Evolutionary conservation across 2,113 vertebrate genomes (phyloP).

Genomic region (Seriola quinqueradiata): DNA sequence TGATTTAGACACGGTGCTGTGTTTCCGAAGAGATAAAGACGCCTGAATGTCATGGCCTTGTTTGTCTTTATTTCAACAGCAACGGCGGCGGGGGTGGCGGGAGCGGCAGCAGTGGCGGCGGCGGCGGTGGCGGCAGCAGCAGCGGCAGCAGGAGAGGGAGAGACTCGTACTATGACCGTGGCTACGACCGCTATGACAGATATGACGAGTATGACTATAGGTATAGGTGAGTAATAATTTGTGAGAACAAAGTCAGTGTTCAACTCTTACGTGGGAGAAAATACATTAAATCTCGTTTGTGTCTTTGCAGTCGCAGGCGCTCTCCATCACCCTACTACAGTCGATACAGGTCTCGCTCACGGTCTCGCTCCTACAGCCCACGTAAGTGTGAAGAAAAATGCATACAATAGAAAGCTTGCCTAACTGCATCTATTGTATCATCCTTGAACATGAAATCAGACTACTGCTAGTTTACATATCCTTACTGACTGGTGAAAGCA

Average conservation of each 20-base stretch:
- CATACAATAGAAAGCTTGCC: background rate
- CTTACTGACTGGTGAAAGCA: background rate
- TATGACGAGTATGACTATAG: conserved; percentile 94
- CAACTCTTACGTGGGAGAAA: background rate
- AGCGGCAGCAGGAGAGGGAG: conserved; percentile 88
- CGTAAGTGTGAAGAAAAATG: conserved; percentile 83
- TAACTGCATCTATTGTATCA: background rate
- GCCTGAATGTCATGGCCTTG: background rate
- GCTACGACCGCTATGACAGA: conserved; percentile 92
- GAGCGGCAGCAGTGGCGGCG: conserved; percentile 51
- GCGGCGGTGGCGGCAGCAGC: conserved; percentile 53
- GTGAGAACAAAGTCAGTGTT: background rate
- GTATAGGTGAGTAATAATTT: conserved; percentile 85
- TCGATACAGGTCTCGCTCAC: conserved; percentile 91
- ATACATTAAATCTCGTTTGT: background rate
- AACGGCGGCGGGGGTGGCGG: conserved; percentile 28
- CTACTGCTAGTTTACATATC: background rate
- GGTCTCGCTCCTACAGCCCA: conserved; percentile 95
- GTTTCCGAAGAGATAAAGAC: background rate
- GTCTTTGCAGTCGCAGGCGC: conserved; percentile 84
- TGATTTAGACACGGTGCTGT: background rate
- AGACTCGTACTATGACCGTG: conserved; percentile 83
- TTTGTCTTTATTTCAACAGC: conserved; percentile 36
- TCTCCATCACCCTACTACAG: conserved; percentile 95
- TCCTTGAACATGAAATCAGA: background rate